Percentiles rank a stretch among this genome's conserved stretches.
phyloP scores from a whole-genome alignment of 2,888 invertebrate genomes.

The Chrysodeixis includens region DNA sequence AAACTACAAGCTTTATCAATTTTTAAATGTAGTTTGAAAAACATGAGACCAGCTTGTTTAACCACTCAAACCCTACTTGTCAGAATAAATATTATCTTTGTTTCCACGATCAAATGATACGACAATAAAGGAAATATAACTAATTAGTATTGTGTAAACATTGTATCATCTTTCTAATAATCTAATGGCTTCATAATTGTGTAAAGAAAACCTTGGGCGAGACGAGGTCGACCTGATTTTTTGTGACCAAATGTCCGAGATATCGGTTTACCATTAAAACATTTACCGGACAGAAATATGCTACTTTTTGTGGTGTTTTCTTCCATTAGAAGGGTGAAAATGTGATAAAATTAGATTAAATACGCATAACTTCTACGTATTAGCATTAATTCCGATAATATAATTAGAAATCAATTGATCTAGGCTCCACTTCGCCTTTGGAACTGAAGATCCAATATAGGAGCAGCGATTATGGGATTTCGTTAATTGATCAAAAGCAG shows the following conservation, averaged over 20 bases:
- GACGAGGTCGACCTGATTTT: conserved; percentile 42
- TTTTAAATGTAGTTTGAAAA: no score
- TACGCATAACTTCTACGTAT: no score
- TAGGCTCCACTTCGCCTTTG: no score
- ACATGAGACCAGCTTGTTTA: no score
- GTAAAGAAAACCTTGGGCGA: conserved; percentile 39
- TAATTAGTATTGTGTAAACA: conserved; percentile 41
- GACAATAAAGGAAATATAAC: conserved; percentile 43
- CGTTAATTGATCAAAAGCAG: no score
- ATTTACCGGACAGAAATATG: conserved; percentile 12
- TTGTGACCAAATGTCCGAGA: conserved; percentile 23
- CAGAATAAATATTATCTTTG: not conserved
- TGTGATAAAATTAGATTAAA: no score
- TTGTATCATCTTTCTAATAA: conserved; percentile 51
- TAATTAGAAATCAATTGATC: no score
- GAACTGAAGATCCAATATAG: no score
- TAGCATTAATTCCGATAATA: no score
- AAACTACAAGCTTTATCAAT: no score
- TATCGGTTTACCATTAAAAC: conserved; percentile 39
- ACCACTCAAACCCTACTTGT: conserved; percentile 4
- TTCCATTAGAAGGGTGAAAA: not conserved
- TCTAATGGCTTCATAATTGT: conserved; percentile 53
- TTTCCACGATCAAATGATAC: conserved; percentile 27
- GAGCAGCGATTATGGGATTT: no score
- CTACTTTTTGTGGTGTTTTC: no score